These are phyloP conservation scores for Melikaiella ostensackeni DNA, from an alignment of 2,888 invertebrate genomes.

Conservation along the genomic window DNA sequence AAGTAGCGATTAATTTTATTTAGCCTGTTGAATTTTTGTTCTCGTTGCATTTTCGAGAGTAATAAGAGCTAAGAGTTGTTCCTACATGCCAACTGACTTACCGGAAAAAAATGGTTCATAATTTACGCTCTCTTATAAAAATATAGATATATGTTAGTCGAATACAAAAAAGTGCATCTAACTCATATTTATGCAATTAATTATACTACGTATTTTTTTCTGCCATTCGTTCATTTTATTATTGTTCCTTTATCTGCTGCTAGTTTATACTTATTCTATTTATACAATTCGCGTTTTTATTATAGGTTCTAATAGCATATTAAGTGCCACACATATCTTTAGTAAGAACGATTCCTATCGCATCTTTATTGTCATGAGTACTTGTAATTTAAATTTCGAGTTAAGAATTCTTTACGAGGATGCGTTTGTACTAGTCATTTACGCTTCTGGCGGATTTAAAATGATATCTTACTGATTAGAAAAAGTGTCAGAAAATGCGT, in stretches of 20 bases:
- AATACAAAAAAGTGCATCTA: constrained; percentile 7
- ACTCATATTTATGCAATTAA: constrained; percentile 14
- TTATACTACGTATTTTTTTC: neutral
- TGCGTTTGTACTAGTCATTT: constrained; percentile 57
- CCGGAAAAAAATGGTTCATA: neutral
- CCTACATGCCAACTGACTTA: neutral
- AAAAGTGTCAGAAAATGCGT: neutral
- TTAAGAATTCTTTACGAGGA: constrained; percentile 38
- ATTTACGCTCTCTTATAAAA: neutral
- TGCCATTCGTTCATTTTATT: constrained; percentile 1
- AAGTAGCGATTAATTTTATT: constrained; percentile 12
- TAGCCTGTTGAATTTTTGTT: neutral
- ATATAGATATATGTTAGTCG: neutral
- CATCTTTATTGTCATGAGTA: constrained; percentile 30
- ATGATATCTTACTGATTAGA: constrained; percentile 23
- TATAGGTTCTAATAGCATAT: constrained; percentile 4
- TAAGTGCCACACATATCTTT: constrained; percentile 4
- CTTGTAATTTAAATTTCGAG: constrained; percentile 29
- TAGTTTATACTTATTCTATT: constrained; percentile 10
- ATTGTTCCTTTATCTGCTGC: neutral
- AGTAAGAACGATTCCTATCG: neutral
- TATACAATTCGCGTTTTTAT: neutral
- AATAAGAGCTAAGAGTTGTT: neutral
- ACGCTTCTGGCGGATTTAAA: constrained; percentile 24
- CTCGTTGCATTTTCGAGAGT: neutral